A percentile compares a stretch with the other conserved stretches of the same genome.
phyloP scores from a whole-genome alignment of 2,888 invertebrate genomes.

The Dasysyrphus albostriatus region DNA sequence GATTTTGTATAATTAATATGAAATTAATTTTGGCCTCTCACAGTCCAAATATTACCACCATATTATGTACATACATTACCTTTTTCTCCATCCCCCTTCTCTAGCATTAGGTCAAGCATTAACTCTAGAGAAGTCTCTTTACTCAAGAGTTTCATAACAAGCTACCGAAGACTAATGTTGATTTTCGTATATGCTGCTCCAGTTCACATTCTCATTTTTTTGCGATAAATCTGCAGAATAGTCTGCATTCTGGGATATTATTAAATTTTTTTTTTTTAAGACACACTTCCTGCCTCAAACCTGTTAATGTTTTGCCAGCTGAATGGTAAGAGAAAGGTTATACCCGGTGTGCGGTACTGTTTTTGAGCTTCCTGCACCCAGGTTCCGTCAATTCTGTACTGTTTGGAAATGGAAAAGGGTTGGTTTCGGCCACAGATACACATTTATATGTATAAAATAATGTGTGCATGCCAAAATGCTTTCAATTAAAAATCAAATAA shows the following conservation, averaged over 20 bases:
- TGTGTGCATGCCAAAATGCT: conserved; percentile 74
- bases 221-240: conserved; percentile 65
- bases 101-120: conserved; percentile 33
- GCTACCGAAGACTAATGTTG: conserved; percentile 66
- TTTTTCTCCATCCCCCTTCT: not conserved
- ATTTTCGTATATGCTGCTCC: conserved; percentile 70
- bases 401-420: not conserved
- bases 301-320: conserved; percentile 56
- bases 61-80: conserved; percentile 1
- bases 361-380: conserved; percentile 12
- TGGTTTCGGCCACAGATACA: conserved; percentile 63
- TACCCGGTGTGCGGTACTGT: conserved; percentile 42
- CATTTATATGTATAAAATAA: not conserved
- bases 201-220: conserved; percentile 48
- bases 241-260: conserved; percentile 61
- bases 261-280: conserved; percentile 46
- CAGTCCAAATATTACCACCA: conserved; percentile 40
- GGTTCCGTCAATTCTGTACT: conserved; percentile 33
- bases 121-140: conserved; percentile 43
- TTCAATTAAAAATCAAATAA: conserved; percentile 76
- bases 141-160: conserved; percentile 38
- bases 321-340: conserved; percentile 60
- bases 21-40: conserved; percentile 62
- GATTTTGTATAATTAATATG: conserved; percentile 74
- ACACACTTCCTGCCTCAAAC: conserved; percentile 51